Base-by-base conservation (phyloP, 2,797 vertebrate genomes). In the Bucorvus abyssinicus region DNA sequence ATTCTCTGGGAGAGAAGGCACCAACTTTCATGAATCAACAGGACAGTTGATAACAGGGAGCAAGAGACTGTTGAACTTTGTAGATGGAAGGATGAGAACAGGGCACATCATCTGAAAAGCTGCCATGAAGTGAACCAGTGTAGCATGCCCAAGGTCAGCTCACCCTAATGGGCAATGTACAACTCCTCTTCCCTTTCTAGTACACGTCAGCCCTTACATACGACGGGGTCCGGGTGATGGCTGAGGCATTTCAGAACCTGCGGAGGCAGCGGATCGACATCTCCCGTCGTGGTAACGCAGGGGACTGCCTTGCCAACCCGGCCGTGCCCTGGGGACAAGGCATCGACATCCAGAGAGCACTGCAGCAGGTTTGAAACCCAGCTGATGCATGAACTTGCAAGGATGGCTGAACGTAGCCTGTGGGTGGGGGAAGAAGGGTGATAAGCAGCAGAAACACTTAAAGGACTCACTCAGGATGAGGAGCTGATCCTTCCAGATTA, bases 261-360 rank as follows among this genome's bases (percentile, higher is more conserved):
- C 97, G 99, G 94, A 98, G 98, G 96, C 99, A 99, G 96, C 98
- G 99, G 95, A 99, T 99, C 63, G 99, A 99, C 95, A 99, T 99
- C 94, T 99, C 99, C 81, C 99, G 99, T 40, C 98, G 99, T 2
- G 99, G 99, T 70, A 99, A 99, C 1, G 99, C 99, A 2, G 99
- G 99, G 9, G 99, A 99, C 97, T 99, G 99, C 95, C 98, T 99
- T 23, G 99, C 99, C 96, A 99, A 99, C 96, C 99, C 99, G 0
- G 99, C 99, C 1, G 99, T 99, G 90, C 99, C 99, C 70, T 99
- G 99, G 99, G 99, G 99, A 38, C 99, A 99, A 90, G 99, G 99
- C 71, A 99, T 99, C 17, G 99, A 99, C 97, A 99, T 99, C 96
- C 99, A 99, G 98, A 98, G 99, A 98, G 99, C 99, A 6, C 97